These are phyloP conservation scores for Oligia latruncula DNA, from an alignment of 2,888 invertebrate species.

Conservation along the genomic window DNA sequence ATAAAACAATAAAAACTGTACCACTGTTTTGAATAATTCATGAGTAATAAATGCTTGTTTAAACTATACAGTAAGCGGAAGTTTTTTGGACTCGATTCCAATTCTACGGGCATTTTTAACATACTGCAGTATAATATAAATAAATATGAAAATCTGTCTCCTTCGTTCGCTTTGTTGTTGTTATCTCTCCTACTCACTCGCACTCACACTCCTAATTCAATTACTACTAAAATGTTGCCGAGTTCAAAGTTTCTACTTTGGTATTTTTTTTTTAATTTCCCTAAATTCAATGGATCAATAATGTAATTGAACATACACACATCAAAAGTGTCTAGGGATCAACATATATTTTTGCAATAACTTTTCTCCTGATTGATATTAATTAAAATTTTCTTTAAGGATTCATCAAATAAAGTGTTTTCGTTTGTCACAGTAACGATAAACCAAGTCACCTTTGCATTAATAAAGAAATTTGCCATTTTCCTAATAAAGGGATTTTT, in stretches of 20 bases:
- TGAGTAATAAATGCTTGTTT: conserved; percentile 2
- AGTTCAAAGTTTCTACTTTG: conserved; percentile 14
- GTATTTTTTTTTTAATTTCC: conserved; percentile 25
- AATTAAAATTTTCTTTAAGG: too few relatives aligned
- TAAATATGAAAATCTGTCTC: conserved; percentile 40
- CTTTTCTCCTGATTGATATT: too few relatives aligned
- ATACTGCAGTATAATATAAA: conserved; percentile 28
- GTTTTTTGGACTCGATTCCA: conserved; percentile 19
- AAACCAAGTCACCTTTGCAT: too few relatives aligned
- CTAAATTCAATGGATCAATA: background rate
- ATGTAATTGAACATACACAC: conserved; percentile 2
- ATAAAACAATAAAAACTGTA: conserved; percentile 11
- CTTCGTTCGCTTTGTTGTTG: conserved; percentile 50
- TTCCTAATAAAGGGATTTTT: too few relatives aligned
- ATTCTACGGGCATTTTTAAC: conserved; percentile 13
- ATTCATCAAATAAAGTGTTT: too few relatives aligned
- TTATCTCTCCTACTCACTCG: conserved; percentile 56
- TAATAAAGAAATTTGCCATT: too few relatives aligned
- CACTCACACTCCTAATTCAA: conserved; percentile 9
- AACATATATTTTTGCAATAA: too few relatives aligned
- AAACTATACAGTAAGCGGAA: conserved; percentile 22
- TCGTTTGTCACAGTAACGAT: too few relatives aligned
- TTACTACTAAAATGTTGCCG: conserved; percentile 59
- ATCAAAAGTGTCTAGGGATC: too few relatives aligned
- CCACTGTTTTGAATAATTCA: conserved; percentile 18